These are phyloP conservation scores for Sacculina carcini DNA, from an alignment of 2,888 invertebrate genomes.

Conservation along the genomic window DNA sequence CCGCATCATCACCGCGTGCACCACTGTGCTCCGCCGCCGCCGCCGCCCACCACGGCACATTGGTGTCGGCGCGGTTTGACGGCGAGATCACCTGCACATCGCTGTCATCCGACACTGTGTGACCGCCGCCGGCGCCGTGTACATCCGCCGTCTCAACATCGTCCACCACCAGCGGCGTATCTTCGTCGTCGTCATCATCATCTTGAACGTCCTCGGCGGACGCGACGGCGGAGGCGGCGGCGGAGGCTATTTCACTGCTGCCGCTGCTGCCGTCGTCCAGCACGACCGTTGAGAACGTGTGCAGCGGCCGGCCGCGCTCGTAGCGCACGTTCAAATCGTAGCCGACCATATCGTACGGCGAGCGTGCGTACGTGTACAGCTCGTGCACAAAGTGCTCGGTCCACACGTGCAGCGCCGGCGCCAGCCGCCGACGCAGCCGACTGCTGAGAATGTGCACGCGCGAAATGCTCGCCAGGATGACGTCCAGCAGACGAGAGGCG, in stretches of 20 bases:
- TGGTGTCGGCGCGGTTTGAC: background rate
- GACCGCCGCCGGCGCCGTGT: too few species aligned
- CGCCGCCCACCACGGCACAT: background rate
- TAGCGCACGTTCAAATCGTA: conserved; percentile 22
- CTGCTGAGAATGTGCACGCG: conserved; percentile 35
- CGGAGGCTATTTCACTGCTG: too few species aligned
- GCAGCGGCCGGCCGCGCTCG: conserved; percentile 6
- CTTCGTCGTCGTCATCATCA: too few species aligned
- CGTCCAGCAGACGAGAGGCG: conserved; percentile 34
- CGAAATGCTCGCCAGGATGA: conserved; percentile 39
- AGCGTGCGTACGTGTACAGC: conserved; percentile 55
- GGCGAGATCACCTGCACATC: background rate
- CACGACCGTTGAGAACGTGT: too few species aligned
- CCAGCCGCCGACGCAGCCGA: conserved; percentile 40
- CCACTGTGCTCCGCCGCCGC: background rate
- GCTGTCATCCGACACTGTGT: too few species aligned
- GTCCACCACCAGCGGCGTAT: too few species aligned
- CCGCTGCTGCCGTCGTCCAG: too few species aligned
- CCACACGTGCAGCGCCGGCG: conserved; percentile 37
- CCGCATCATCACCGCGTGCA: too few species aligned
- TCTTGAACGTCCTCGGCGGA: too few species aligned
- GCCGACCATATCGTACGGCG: conserved; percentile 61
- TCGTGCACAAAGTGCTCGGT: conserved; percentile 76
- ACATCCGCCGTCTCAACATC: too few species aligned
- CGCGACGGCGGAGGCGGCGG: too few species aligned